Base-by-base conservation (phyloP, 2,797 vertebrate genomes). In the Picus viridis region DNA sequence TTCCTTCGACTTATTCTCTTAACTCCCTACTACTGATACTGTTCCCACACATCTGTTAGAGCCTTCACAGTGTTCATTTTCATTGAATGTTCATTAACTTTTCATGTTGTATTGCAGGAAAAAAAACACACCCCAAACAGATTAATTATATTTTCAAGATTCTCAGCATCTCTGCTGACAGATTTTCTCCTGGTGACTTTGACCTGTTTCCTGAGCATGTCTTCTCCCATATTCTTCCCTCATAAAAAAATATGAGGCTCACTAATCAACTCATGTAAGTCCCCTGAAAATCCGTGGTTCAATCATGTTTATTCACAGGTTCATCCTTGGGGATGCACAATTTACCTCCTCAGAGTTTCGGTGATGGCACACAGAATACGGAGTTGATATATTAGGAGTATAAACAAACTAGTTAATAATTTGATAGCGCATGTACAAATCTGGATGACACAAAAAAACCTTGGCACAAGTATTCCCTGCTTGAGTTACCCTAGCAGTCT, bases 141-240 rank as follows among this genome's bases (percentile, higher is more conserved):
- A 70, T 86, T 74, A 82, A 77, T 83, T 86, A 73, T 45, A 49
- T 90, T 93, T 54, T 86, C 34, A 88, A 84, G 74, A 88, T 57
- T 90, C 64, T 12, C 36, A 78, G 64, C 39, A 88, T 53, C 73
- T 82, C 47, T 86, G 19, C 57, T 86, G 29, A 74, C 34, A 92
- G 45, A 86, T 91, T 88, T 91, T 79, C 62, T 86, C 61, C 29
- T 57, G 22, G 30, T 70, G 84, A 79, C 72, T 91, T 73, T 88
- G 62, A 94, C 75, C 49, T 0, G 0, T 69, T 86, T 89, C 59
- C 80, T 62, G 18, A 83, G 63, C 73, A 76, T 54, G 70, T 30
- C 32, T 94, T 86, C 77, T 69, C 15, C 79, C 56, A 76, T 72
- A 36, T 86, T 80, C 53, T 85, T 85, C 49, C 39, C 73, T 88